phyloP scores from a whole-genome alignment of 2,797 vertebrate genomes.

The Scomberomorus guttatus region DNA sequence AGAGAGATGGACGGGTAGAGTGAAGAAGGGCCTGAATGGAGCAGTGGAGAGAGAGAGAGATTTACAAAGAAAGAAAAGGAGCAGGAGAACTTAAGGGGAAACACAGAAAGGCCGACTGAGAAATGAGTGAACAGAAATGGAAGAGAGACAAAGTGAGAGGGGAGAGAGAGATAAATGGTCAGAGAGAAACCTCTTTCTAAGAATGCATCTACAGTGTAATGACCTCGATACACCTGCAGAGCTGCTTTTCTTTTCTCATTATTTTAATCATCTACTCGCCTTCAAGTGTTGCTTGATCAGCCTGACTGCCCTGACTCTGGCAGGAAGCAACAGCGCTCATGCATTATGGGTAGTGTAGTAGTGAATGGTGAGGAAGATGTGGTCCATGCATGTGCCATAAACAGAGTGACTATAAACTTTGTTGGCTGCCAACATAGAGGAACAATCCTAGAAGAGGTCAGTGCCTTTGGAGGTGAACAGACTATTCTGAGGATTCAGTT shows the following conservation, averaged over 20 bases:
- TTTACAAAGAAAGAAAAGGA: not conserved
- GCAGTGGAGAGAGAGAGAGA: constrained; percentile 16
- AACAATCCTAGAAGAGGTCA: constrained; percentile 50
- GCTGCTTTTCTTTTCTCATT: not conserved
- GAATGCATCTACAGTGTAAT: not conserved
- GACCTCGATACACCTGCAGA: constrained; percentile 3
- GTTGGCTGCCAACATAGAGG: constrained; percentile 34
- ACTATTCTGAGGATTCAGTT: constrained; percentile 54
- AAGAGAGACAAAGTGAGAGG: not conserved
- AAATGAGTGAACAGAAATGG: constrained; percentile 32
- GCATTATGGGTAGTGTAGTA: constrained; percentile 71
- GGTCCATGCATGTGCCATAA: constrained; percentile 70
- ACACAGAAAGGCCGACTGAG: constrained; percentile 19
- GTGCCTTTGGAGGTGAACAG: constrained; percentile 7
- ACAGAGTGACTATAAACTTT: constrained; percentile 37
- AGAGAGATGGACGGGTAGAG: constrained; percentile 54
- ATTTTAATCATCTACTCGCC: not conserved
- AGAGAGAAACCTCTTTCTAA: constrained; percentile 25
- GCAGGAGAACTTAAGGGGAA: not conserved
- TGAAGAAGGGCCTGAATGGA: constrained; percentile 43
- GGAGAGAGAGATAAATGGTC: constrained; percentile 5
- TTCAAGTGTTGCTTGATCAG: constrained; percentile 12
- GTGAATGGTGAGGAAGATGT: constrained; percentile 65
- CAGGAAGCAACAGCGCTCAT: constrained; percentile 68
- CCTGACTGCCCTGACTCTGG: constrained; percentile 19